Evolutionary conservation across 1,140 invertebrate genomes (phyloP).

Genomic region (Grapholita molesta): DNA sequence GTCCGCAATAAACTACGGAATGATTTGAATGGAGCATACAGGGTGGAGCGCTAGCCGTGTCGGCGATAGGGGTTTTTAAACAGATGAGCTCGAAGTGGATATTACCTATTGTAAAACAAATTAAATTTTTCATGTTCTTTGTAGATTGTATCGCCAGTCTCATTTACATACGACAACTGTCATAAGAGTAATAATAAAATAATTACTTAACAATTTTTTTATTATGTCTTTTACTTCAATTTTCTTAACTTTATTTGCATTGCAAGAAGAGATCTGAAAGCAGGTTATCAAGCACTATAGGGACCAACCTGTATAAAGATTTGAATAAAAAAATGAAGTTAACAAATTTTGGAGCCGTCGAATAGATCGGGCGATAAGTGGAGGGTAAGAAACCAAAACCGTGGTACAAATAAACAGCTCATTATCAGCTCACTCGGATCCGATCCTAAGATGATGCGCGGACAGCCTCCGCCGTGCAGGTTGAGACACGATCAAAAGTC

Average conservation of each 20-base stretch:
- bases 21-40: slow-evolving; percentile 71
- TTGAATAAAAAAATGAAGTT: slow-evolving; percentile 23
- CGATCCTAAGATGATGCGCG: slow-evolving; percentile 50
- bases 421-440: slow-evolving; percentile 63
- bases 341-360: slow-evolving; percentile 63
- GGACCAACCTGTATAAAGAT: not conserved
- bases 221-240: not conserved
- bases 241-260: not conserved
- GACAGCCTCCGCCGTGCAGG: slow-evolving; percentile 52
- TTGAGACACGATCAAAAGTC: slow-evolving; percentile 60
- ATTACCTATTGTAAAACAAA: not conserved
- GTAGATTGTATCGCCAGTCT: no score
- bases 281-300: not conserved
- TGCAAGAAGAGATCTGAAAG: not conserved
- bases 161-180: no score
- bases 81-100: not conserved
- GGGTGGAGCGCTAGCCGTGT: slow-evolving; percentile 18
- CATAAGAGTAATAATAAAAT: no score
- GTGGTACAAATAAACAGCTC: slow-evolving; percentile 53
- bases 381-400: slow-evolving; percentile 69
- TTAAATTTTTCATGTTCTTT: no score
- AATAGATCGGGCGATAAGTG: slow-evolving; percentile 57
- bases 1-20: slow-evolving; percentile 73
- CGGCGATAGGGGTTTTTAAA: not conserved
- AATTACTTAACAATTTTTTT: no score